Base-by-base conservation (phyloP, 2,797 vertebrate species). In the Acanthurus lineatus region DNA sequence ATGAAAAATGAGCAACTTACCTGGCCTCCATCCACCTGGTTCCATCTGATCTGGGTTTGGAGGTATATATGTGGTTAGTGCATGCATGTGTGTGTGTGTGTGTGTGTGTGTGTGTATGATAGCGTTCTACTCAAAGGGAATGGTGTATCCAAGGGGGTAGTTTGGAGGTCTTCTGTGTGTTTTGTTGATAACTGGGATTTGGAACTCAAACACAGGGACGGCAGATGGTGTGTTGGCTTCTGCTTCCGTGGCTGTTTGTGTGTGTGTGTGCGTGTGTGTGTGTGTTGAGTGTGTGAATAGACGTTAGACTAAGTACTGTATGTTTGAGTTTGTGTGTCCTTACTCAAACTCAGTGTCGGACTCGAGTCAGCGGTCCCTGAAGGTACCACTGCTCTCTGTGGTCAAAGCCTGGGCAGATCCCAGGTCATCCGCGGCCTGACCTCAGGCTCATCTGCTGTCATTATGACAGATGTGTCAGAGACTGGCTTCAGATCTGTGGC, bases 101-200 rank as follows among this genome's bases (percentile, higher is more conserved):
- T 68, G 61, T 69, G 63, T 48, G 20, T 68, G 71, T 75, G 76
- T 57, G 73, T 38, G 78, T 52, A 66, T 22, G 25, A 25, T n/a
- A 61, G 57, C 1, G 20, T 75, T 79, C 61, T 76, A 65, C 66
- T 90, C 85, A 89, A 84, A 87, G 69, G 72, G 64, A 88, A 74
- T 71, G 38, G 69, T 86, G 57, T 79, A 73, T 88, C 77, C 64
- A 79, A 81, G 35, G 72, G 82, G 80, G 71, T 84, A 75, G 85
- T 89, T 83, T 89, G 84, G 93, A 91, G 87, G 90, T 91, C 86
- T 90, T 93, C 73, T 90, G 88, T 91, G 88, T 87, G 86, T 92
- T 93, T 89, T 95, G 92, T 93, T 95, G 94, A 95, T 95, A 94
- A 94, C 90, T 86, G 89, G 92, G 91, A 93, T 94, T 94, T 95